phyloP scores from a whole-genome alignment of 2,888 invertebrate genomes.

The Lepidonotus clava region DNA sequence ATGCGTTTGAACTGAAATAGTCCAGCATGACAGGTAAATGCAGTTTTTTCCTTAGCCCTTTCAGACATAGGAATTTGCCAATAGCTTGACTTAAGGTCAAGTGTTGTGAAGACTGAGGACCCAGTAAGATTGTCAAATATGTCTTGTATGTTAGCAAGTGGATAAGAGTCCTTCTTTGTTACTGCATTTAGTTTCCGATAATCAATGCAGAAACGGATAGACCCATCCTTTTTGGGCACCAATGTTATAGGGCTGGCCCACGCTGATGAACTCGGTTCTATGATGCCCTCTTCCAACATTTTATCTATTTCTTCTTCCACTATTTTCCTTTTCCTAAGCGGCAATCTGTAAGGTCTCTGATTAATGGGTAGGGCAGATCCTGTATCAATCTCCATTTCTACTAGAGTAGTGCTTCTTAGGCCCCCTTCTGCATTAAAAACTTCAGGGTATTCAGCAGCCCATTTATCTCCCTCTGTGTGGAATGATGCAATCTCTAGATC shows the following conservation, averaged over 20 bases:
- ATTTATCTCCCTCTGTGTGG: too few species aligned
- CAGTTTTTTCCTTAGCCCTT: constrained; percentile 51
- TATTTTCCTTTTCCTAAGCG: not conserved
- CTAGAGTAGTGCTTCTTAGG: too few species aligned
- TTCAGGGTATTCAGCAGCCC: too few species aligned
- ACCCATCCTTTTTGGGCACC: constrained; percentile 49
- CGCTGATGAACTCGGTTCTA: not conserved
- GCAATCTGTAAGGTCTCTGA: constrained; percentile 44
- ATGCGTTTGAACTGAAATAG: constrained; percentile 58
- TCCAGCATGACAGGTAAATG: constrained; percentile 62
- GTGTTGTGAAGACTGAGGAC: constrained; percentile 60
- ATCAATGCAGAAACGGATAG: constrained; percentile 48
- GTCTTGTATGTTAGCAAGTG: constrained; percentile 57
- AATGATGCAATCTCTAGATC: too few species aligned
- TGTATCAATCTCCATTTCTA: constrained; percentile 2
- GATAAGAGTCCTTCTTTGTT: constrained; percentile 22
- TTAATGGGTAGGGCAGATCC: not conserved
- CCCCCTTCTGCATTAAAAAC: too few species aligned
- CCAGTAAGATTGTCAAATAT: constrained; percentile 57
- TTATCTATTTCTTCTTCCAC: constrained; percentile 24
- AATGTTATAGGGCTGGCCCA: constrained; percentile 39
- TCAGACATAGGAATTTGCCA: constrained; percentile 61
- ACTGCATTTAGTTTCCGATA: constrained; percentile 52
- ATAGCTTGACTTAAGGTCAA: constrained; percentile 63
- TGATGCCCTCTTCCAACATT: constrained; percentile 42